These are phyloP conservation scores for Zaprionus africanus DNA, from an alignment of 1,140 invertebrate genomes.

Conservation along the genomic window DNA sequence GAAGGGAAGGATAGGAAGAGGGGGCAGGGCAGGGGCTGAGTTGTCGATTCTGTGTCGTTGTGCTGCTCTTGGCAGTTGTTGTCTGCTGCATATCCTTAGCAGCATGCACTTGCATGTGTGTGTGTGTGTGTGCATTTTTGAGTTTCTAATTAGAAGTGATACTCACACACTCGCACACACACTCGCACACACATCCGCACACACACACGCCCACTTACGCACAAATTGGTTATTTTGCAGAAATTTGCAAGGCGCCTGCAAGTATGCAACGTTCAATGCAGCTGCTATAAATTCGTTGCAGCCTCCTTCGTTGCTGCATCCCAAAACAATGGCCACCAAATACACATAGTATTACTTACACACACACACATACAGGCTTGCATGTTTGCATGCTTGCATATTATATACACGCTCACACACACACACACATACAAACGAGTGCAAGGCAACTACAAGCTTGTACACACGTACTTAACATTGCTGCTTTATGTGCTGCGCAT, in stretches of 20 bases:
- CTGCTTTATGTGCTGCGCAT: slow-evolving; percentile 18
- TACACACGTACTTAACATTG: slow-evolving; percentile 9
- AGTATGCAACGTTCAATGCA: slow-evolving; percentile 71
- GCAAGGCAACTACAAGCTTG: slow-evolving; percentile 17
- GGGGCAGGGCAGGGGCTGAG: not conserved
- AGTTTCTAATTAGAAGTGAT: slow-evolving; percentile 82
- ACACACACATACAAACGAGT: not conserved
- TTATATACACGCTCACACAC: slow-evolving; percentile 20
- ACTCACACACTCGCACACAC: slow-evolving; percentile 69
- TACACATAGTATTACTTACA: slow-evolving; percentile 12
- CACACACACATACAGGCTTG: slow-evolving; percentile 38
- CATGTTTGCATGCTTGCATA: too few relatives aligned
- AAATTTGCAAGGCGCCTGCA: slow-evolving; percentile 72
- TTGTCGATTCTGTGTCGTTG: slow-evolving; percentile 60
- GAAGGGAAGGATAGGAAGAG: not conserved
- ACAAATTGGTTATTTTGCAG: slow-evolving; percentile 77
- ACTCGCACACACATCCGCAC: slow-evolving; percentile 48
- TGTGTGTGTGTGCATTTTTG: slow-evolving; percentile 68
- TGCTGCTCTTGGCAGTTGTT: slow-evolving; percentile 77
- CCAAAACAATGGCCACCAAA: slow-evolving; percentile 9
- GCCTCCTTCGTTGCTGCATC: slow-evolving; percentile 19
- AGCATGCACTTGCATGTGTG: slow-evolving; percentile 31
- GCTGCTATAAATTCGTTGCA: slow-evolving; percentile 75
- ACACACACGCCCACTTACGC: slow-evolving; percentile 32
- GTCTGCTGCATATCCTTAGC: slow-evolving; percentile 81